Evolutionary conservation across 1,140 invertebrate species (phyloP).

Genomic region (Solen grandis): DNA sequence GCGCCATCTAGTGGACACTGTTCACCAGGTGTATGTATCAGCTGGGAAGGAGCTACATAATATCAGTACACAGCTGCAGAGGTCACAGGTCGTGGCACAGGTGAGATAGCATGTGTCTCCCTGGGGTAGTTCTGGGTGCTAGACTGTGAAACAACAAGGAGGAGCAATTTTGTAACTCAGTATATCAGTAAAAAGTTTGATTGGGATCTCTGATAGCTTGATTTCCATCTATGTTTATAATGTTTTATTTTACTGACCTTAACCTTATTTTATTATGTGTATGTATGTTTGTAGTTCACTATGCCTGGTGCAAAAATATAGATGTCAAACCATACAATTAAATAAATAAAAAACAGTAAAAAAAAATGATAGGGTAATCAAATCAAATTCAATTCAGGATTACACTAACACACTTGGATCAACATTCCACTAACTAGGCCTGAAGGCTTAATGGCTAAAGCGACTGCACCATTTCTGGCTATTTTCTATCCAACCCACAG

Average conservation of each 20-base stretch:
- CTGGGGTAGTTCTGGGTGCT: too few species aligned
- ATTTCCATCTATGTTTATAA: background rate
- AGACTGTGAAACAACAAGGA: background rate
- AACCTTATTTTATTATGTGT: background rate
- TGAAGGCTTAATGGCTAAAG: too few species aligned
- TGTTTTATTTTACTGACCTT: background rate
- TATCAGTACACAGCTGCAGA: slow-evolving; percentile 69
- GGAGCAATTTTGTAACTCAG: background rate
- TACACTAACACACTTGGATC: too few species aligned
- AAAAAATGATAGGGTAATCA: too few species aligned
- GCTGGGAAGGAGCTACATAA: slow-evolving; percentile 67
- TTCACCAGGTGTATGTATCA: slow-evolving; percentile 65
- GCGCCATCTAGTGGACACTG: slow-evolving; percentile 66
- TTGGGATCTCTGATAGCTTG: background rate
- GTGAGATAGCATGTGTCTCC: too few species aligned
- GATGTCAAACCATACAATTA: too few species aligned
- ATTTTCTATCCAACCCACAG: too few species aligned
- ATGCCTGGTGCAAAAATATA: too few species aligned
- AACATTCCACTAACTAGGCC: too few species aligned
- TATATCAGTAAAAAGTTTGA: background rate
- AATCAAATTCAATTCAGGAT: too few species aligned
- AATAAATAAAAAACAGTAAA: too few species aligned
- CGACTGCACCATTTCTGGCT: too few species aligned
- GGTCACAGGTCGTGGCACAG: slow-evolving; percentile 70
- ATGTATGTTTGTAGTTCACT: background rate